Base-by-base conservation (phyloP, 2,797 vertebrate species). In the Caiman crocodilus region DNA sequence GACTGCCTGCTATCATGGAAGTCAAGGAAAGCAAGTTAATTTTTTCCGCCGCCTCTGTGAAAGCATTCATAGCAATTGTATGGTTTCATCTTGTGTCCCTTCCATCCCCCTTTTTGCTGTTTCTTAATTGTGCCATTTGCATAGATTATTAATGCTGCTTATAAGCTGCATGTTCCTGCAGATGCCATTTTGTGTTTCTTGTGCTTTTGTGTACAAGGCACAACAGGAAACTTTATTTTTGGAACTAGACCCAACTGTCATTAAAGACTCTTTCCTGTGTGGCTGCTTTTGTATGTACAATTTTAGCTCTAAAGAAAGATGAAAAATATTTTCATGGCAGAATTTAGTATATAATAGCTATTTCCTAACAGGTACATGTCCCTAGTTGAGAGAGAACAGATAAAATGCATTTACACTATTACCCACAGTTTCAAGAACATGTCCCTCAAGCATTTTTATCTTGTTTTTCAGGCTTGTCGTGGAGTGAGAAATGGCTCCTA, bases 391-490 rank as follows among this genome's bases (percentile, higher is more conserved):
- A 88, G 94, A 93, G 85, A 94, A 91, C 96, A 97, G 98, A 97
- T 97, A 96, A 50, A 82, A 91, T 97, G 97, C 96, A 96, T 97
- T 87, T 96, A 30, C 96, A 97, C 88, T 95, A 6, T 97, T 97
- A 97, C 89, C 93, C 96, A 87, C 89, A 90, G 35, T 96, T 97
- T 95, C 16, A n/a, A 42, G 64, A 97, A 93, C 94, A 89, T 59
- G 94, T 97, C 96, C 96, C 96, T 77, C 82, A 97, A 96, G 97
- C 82, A 94, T 97, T 97, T 97, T 97, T 97, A 95, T 97, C 95
- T 95, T 97, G 94, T 97, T 97, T 97, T 96, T 95, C 93, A 96
- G 96, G 92, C 93, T 95, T 97, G 97, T 97, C 96, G 97, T 94
- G 30, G 88, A 90, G 85, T 97, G 96, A 96, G 81, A 79, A 96